Conservation (phyloP, 2,888 invertebrate genomes). For the Sicus ferrugineus region DNA sequence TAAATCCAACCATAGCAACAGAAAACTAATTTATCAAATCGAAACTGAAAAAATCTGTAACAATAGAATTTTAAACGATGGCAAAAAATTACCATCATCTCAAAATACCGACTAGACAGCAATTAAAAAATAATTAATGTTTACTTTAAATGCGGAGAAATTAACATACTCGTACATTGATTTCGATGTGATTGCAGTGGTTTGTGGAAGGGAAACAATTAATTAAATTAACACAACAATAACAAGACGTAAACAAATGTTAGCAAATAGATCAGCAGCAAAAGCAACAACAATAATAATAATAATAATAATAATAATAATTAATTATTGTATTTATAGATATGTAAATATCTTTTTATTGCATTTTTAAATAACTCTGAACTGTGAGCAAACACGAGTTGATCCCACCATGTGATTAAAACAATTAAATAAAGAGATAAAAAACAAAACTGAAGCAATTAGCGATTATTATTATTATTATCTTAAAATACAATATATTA, state of each 20-base stretch:
- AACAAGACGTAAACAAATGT: background rate
- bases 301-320: conserved; percentile 22
- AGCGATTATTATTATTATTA: conserved; percentile 13
- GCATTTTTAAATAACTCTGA: conserved; percentile 35
- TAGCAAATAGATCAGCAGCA: conserved; percentile 9
- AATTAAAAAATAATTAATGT: background rate
- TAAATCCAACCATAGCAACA: no score
- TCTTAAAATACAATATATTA: background rate
- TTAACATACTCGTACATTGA: background rate
- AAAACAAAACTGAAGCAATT: conserved; percentile 12
- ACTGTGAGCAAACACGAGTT: conserved; percentile 55
- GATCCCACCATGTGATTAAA: conserved; percentile 58
- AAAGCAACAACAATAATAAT: conserved; percentile 7
- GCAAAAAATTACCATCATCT: background rate
- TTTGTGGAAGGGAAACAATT: conserved; percentile 1
- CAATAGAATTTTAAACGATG: no score
- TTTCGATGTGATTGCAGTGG: background rate
- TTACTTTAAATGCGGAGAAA: background rate
- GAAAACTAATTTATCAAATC: no score
- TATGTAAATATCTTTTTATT: conserved; percentile 28
- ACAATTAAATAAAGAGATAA: conserved; percentile 26
- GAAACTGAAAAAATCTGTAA: no score
- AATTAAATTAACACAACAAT: conserved; percentile 3
- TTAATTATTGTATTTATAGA: conserved; percentile 26
- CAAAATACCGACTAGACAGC: background rate